These are phyloP conservation scores for Malurus cyaneus DNA, from an alignment of 2,113 vertebrate species.

Conservation along the genomic window DNA sequence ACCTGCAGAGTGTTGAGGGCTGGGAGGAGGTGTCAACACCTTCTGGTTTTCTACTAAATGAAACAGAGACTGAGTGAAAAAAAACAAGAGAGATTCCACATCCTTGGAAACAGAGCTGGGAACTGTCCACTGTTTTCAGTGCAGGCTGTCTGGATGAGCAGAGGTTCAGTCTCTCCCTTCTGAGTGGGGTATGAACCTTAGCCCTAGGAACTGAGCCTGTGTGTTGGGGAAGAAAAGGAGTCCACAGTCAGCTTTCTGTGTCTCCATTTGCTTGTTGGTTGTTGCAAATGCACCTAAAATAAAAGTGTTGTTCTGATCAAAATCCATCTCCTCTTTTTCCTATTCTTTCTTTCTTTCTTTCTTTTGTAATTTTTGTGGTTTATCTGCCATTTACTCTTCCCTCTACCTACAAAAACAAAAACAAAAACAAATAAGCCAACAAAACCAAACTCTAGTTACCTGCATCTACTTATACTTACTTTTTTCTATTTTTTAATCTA, in stretches of 20 bases:
- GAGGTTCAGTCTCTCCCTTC: neutral
- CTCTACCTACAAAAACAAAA: neutral
- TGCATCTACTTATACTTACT: neutral
- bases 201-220: neutral
- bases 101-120: neutral
- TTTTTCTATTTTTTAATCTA: neutral
- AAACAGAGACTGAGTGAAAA: neutral
- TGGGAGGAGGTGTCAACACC: neutral
- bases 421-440: neutral
- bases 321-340: neutral
- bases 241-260: neutral
- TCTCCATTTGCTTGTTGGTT: neutral
- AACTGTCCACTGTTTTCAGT: neutral
- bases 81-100: fast-evolving
- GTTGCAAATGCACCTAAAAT: neutral
- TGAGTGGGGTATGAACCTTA: neutral
- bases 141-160: neutral
- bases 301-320: neutral
- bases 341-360: neutral
- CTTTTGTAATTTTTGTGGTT: neutral
- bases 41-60: neutral
- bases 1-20: neutral
- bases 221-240: neutral
- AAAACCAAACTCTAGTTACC: neutral
- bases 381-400: neutral